Evolutionary conservation across 2,888 invertebrate species (phyloP).

Genomic region (Andrena hattorfiana): DNA sequence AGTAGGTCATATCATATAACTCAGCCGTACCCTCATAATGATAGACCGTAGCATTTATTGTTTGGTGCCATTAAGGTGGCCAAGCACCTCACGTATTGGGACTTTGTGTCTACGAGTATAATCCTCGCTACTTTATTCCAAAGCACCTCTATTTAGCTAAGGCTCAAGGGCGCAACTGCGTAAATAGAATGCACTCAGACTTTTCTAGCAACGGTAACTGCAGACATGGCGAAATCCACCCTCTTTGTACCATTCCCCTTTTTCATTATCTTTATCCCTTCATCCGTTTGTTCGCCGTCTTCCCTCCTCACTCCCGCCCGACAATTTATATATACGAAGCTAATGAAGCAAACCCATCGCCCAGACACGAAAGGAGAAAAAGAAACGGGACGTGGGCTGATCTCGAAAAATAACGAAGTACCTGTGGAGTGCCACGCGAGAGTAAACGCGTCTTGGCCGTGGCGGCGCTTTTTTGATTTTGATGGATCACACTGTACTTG

Average conservation of each 20-base stretch:
- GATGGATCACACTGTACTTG: slow-evolving; percentile 70
- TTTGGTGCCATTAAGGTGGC: too few species aligned
- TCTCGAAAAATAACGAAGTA: slow-evolving; percentile 71
- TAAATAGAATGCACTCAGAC: slow-evolving; percentile 29
- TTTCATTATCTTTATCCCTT: slow-evolving; percentile 15
- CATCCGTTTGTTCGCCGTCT: slow-evolving; percentile 5
- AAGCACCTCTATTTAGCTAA: slow-evolving; percentile 11
- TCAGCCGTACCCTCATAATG: too few species aligned
- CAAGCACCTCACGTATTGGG: background rate
- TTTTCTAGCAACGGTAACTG: slow-evolving; percentile 8
- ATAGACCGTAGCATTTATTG: too few species aligned
- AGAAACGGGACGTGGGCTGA: slow-evolving; percentile 28
- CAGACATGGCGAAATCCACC: slow-evolving; percentile 14
- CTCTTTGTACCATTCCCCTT: background rate
- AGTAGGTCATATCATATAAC: too few species aligned
- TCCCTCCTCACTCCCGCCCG: background rate
- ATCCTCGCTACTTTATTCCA: background rate
- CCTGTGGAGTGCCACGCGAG: slow-evolving; percentile 46
- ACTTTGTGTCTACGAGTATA: background rate
- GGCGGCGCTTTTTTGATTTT: slow-evolving; percentile 71
- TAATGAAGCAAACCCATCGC: slow-evolving; percentile 50
- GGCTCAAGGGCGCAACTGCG: background rate
- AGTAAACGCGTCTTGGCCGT: slow-evolving; percentile 58
- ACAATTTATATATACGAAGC: slow-evolving; percentile 35
- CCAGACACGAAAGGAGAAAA: slow-evolving; percentile 13